Base-by-base conservation (phyloP, 2,888 invertebrate genomes). In the Heliconius sara region DNA sequence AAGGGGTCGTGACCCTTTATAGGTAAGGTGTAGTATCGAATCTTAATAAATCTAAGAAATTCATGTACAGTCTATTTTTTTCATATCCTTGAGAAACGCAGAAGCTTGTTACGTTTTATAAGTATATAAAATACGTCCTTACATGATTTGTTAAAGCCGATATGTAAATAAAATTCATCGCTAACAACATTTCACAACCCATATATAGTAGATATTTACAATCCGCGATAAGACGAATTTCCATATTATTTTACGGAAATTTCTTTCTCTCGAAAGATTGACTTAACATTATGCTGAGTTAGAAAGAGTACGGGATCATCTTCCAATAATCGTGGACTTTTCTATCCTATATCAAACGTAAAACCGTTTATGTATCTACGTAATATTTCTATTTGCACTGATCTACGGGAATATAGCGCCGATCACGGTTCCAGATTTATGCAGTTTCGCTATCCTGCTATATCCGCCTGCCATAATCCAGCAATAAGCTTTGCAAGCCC, bases 241-340 rank as follows among this genome's bases (percentile, higher is more conserved):
- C 84, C 84, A 86, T 86, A 78, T 88, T 88, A 86, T 88, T 86
- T 85, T 87, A 85, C 84, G 85, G 85, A 82, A 79, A 81, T 77
- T 79, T 72, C 87, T 85, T 83, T 79, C 82, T 84, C 85, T 85
- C 83, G 84, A 86, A 85, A 87, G 88, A 91, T 90, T 90, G 89
- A 85, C 85, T 85, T 86, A 85, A 84, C 86, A 87, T 89, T 87
- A 84, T 85, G 84, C 83, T 84, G 86, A 89, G 90, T 90, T 87
- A 88, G 84, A 83, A 86, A 86, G 85, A 85, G 82, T 79, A 65
- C 81, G 66, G 87, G 88, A 91, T 91, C 86, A 91, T 88, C 91
- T 91, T 90, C 89, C 92, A 91, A 91, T 92, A 92, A 91, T 90
- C 88, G 88, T 83, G 86, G 88, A 88, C 89, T 87, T 85, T 83